Base-by-base conservation (phyloP, 2,888 invertebrate genomes). In the Stenurella melanura region DNA sequence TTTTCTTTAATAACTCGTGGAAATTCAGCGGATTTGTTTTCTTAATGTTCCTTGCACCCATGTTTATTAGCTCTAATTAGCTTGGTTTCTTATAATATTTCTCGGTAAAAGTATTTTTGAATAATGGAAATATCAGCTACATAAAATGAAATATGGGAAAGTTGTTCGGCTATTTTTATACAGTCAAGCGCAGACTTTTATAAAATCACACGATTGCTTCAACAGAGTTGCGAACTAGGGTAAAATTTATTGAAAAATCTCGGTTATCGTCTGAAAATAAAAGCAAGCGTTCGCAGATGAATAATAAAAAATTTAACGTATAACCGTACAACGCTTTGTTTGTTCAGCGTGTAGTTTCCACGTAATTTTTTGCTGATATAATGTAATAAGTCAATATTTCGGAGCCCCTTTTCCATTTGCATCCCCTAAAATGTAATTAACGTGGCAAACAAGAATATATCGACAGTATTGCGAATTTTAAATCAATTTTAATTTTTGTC, bases 41-140 rank as follows among this genome's bases (percentile, higher is more conserved):
- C 21, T 19, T 42, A 64, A 64, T 42, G 17, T 64, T 63, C 42
- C 42, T 18, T 18, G 42, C 26, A 30, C 21, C 26, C 42, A 11
- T n/a, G 64, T 64, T 63, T 64, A 64, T 42, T 64, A 64, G 42
- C 26, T 64, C 38, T 64, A 50, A 50, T 50, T 50, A 50, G n/a
- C 15, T 50, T 17, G n/a, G 50, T 7, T 50, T 50, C 50, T 50
- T 50, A 50, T n/a, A 17, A 50, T 2, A 50, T 50, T 50, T 50
- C 50, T 50, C 50, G n/a, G 50, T 50, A 50, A 7, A 50, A 50
- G 15, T 50, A n/a, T 50, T 50, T 50, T 50, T 50, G n/a, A 50
- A 50, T n/a, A 17, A 50, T 42, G 50, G 50, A 50, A 50, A 50
- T 50, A 50, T 50, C 50, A 50, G n/a, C 50, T 50, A n/a, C n/a